Evolutionary conservation across 2,113 vertebrate species (phyloP).

Genomic region (Trogon melanurus): DNA sequence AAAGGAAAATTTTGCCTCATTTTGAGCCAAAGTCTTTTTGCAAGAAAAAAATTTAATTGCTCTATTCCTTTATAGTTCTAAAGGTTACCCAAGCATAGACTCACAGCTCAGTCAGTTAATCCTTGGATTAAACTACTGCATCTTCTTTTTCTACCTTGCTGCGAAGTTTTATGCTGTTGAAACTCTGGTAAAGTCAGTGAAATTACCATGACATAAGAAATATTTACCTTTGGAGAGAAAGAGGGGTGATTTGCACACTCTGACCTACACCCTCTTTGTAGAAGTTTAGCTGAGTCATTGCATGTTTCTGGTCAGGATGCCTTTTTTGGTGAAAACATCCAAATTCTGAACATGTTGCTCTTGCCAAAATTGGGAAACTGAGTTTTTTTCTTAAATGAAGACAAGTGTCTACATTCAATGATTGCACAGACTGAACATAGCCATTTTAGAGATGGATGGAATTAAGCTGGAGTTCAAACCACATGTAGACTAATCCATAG

Average conservation of each 20-base stretch:
- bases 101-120: neutral
- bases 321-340: neutral
- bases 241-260: neutral
- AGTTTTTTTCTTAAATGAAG: neutral
- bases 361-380: neutral
- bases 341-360: neutral
- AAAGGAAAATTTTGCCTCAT: neutral
- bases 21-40: slow-evolving; percentile 42
- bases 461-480: neutral
- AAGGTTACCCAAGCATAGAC: slow-evolving; percentile 1
- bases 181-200: neutral
- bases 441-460: neutral
- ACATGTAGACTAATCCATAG: neutral
- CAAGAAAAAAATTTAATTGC: neutral
- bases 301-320: neutral
- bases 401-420: neutral
- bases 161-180: neutral
- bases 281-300: neutral
- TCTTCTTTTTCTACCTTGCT: neutral
- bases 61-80: neutral
- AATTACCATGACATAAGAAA: neutral
- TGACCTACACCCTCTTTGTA: neutral
- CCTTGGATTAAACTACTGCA: neutral
- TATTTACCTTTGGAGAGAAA: neutral
- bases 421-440: neutral